These are phyloP conservation scores for Eilema sororculum DNA, from an alignment of 2,888 invertebrate genomes.

Conservation along the genomic window DNA sequence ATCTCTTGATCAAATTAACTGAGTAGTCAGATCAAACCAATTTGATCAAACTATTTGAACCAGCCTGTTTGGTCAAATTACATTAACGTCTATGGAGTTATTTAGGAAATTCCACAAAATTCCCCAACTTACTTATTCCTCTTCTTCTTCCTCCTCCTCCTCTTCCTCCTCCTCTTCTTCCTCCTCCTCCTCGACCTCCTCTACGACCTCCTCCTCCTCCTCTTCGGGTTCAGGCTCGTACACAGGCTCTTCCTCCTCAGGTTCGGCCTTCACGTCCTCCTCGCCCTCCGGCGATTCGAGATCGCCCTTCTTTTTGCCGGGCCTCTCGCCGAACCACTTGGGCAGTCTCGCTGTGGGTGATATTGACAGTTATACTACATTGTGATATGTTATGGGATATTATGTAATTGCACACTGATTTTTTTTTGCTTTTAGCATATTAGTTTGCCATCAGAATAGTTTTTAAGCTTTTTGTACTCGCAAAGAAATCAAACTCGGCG, in stretches of 20 bases:
- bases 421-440: neutral
- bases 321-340: conserved; percentile 98
- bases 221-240: conserved; percentile 91
- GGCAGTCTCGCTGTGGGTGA: conserved; percentile 92
- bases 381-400: neutral
- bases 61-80: no score
- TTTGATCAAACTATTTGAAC: no score
- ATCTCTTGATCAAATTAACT: no score
- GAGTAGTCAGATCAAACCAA: no score
- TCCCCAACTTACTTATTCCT: conserved; percentile 83
- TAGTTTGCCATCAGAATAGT: no score
- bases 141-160: conserved; percentile 87
- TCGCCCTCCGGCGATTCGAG: conserved; percentile 96
- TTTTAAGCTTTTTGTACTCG: no score
- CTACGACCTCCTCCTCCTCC: conserved; percentile 90
- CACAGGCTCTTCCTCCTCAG: conserved; percentile 90
- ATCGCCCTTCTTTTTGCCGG: conserved; percentile 96
- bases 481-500: no score
- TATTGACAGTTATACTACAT: neutral
- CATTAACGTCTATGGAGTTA: no score
- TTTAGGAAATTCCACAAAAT: no score
- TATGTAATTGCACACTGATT: no score
- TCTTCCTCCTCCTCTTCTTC: conserved; percentile 92
- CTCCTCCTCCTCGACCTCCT: conserved; percentile 91
- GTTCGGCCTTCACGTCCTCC: conserved; percentile 93